Base-by-base conservation (phyloP, 2,797 vertebrate species). In the Mus minutoides region DNA sequence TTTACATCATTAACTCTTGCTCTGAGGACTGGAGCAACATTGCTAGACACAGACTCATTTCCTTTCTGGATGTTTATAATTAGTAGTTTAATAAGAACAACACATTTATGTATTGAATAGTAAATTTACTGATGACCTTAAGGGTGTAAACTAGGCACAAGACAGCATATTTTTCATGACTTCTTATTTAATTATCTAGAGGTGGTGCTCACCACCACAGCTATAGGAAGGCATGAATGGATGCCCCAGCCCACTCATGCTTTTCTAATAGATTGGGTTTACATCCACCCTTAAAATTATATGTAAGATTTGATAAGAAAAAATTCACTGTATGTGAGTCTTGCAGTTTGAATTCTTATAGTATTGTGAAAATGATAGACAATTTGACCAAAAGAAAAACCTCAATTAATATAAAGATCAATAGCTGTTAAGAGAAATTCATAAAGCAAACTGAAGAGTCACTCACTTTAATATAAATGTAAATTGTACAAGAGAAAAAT, bases 1-100 rank as follows among this genome's bases (percentile, higher is more conserved):
- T 16, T 58, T 54, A 73, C 24, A 56, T 49, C 16, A 52, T 95
- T 78, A 58, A 31, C 73, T n/a, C 0, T 37, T 34, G 40, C 29
- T 73, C 8, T 64, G 21, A 91, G 4, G 31, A 60, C 29, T 29
- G 4, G 69, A 89, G 22, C 75, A 49, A 29, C 71, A 87, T 89
- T 91, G 88, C 29, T 49, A 64, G 82, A 64, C 58, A 64, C 40
- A 64, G 40, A 62, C 71, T 92, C 73, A 17, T 58, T 90, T 82
- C 67, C 85, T 78, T 56, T 13, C 10, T 64, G 10, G 7, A 43
- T 16, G 64, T 37, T 80, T 90, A 54, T 54, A 78, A 69, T 56
- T 71, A 14, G 29, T 79, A 34, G 90, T 90, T 49, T n/a, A 76
- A 62, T 64, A 71, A 88, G n/a, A 24, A 90, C 62, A 85, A 80